phyloP scores from a whole-genome alignment of 2,888 invertebrate species.

The Tortricodes alternella region DNA sequence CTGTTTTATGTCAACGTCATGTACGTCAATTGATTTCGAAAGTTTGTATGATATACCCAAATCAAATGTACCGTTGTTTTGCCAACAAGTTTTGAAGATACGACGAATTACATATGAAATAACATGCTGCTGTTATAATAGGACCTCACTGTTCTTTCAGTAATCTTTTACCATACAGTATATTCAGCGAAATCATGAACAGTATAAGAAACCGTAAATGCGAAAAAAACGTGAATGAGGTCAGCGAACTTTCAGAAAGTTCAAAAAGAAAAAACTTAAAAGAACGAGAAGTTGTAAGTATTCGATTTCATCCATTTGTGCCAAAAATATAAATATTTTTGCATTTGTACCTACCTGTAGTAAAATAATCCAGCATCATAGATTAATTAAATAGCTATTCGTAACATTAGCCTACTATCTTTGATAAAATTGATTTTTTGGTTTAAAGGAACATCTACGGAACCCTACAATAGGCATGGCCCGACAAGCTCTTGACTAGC shows the following conservation, averaged over 20 bases:
- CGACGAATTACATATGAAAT: neutral
- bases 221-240: conserved; percentile 58
- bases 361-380: too few species aligned
- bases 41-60: too few species aligned
- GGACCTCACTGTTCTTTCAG: neutral
- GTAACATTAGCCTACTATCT: too few species aligned
- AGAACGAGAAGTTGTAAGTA: conserved; percentile 54
- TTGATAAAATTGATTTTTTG: too few species aligned
- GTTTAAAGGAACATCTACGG: too few species aligned
- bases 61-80: conserved; percentile 30
- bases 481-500: too few species aligned
- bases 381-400: too few species aligned
- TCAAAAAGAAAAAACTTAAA: conserved; percentile 41
- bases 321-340: too few species aligned
- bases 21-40: neutral
- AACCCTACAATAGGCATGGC: too few species aligned
- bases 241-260: conserved; percentile 56
- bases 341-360: too few species aligned
- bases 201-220: conserved; percentile 47
- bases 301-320: neutral
- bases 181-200: conserved; percentile 28
- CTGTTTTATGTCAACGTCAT: neutral
- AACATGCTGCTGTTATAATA: neutral
- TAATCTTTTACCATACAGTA: neutral
- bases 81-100: conserved; percentile 18